Evolutionary conservation across 2,113 vertebrate species (phyloP).

Genomic region (Hemibates koningsi): DNA sequence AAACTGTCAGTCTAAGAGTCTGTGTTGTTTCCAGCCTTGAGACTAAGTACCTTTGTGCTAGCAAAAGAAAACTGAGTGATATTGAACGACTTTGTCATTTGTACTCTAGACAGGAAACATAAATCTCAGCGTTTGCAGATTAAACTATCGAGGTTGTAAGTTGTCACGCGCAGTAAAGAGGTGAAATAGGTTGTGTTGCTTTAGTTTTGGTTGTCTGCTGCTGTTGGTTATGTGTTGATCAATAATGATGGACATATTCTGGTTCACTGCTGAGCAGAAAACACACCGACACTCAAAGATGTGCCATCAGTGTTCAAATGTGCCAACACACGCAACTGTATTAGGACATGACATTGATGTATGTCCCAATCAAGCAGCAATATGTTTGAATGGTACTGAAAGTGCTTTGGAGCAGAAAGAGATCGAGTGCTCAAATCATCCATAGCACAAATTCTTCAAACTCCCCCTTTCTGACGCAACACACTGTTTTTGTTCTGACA

Average conservation of each 20-base stretch:
- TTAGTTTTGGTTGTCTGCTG: neutral
- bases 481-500: neutral
- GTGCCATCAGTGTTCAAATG: neutral
- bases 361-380: neutral
- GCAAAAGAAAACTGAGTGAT: neutral
- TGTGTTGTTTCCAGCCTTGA: neutral
- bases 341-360: neutral
- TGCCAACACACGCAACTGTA: neutral
- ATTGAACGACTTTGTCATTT: fast-evolving
- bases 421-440: neutral
- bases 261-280: neutral
- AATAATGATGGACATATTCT: neutral
- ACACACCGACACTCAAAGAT: neutral
- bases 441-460: neutral
- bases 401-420: neutral
- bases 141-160: neutral
- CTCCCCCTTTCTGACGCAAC: neutral
- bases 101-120: neutral
- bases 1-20: neutral
- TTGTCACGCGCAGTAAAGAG: neutral
- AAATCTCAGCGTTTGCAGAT: neutral
- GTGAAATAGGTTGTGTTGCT: neutral
- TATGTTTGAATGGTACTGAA: neutral
- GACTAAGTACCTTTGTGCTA: fast-evolving
- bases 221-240: neutral